Conservation (phyloP, 2,113 vertebrate genomes). For the Haemorhous mexicanus region DNA sequence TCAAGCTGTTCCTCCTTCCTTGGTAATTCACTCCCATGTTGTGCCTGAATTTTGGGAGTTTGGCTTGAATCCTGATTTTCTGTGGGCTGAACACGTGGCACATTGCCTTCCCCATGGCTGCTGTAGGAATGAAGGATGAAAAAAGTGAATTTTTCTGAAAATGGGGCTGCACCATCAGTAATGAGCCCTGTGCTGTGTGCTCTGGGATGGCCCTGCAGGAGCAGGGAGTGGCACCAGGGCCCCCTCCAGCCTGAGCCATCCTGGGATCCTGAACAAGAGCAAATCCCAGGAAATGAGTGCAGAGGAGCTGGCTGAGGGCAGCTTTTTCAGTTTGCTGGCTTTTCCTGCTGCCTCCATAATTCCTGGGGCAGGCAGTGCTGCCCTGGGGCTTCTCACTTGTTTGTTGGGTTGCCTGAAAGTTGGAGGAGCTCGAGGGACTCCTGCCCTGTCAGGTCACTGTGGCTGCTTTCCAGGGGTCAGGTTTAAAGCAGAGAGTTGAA, state of each 20-base stretch:
- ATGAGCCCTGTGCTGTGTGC: neutral
- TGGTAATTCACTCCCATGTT: neutral
- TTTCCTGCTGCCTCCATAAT: neutral
- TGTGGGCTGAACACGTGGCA: rapidly evolving
- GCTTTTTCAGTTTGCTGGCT: neutral
- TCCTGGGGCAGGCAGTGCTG: neutral
- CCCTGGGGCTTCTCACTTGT: neutral
- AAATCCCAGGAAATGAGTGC: neutral
- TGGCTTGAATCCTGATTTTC: neutral
- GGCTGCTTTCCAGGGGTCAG: neutral
- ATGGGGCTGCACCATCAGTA: rapidly evolving
- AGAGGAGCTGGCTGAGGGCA: neutral
- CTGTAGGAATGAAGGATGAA: neutral
- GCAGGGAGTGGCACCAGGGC: too few relatives aligned
- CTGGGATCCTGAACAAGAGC: neutral
- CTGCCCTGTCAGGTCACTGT: neutral
- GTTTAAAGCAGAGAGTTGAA: neutral
- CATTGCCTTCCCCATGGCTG: neutral
- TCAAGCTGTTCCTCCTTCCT: neutral
- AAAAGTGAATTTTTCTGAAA: neutral
- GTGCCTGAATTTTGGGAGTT: neutral
- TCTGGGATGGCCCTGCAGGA: neutral
- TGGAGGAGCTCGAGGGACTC: neutral
- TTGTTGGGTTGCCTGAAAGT: neutral
- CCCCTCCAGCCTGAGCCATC: neutral